Base-by-base conservation (phyloP, 2,888 invertebrate genomes). In the Ypsolopha sequella region DNA sequence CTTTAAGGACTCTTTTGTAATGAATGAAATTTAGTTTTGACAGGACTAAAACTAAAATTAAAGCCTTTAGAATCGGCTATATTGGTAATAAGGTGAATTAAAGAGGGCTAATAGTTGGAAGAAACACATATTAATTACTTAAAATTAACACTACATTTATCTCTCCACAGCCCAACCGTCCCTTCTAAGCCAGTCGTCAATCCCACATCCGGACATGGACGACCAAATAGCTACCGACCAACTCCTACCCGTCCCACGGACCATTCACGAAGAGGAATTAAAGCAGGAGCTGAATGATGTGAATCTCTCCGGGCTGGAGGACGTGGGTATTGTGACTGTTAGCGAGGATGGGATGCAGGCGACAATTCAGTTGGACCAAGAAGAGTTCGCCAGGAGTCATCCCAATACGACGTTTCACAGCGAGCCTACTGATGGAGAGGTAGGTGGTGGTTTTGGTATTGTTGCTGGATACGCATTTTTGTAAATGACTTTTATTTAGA, bases 371-470 rank as follows among this genome's bases (percentile, higher is more conserved):
- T 53, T 85, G 4, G 79, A 85, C 50, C 80, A 81, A n/a, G 86
- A 86, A 56, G 87, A 87, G 66, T 87, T 87, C 53, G 87, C 87
- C 0, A 57, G 82, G 9, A 72, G 84, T 0, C 87, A 87, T 54
- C 87, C 87, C 0, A 87, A 87, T 48, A 87, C 87, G 0, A 87
- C 87, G 0, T 87, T 87, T 62, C 86, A 87, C 51, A 82, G 77
- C 34, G 87, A 87, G 53, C 82, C 85, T 0, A 76, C 72, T 7
- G 84, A 82, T 0, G 76, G 65, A 46, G 80, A 71, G 73, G 84
- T 79, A 44, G 14, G 33, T 24, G 4, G 2, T 24, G 24, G 24
- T 24, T 24, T 24, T 24, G n/a, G n/a, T n/a, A n/a, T n/a, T n/a
- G n/a, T n/a, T n/a, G n/a, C n/a, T n/a, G n/a, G n/a, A n/a, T n/a